Conservation (phyloP, 2,113 vertebrate genomes). For the Tricholaema leucomelas region DNA sequence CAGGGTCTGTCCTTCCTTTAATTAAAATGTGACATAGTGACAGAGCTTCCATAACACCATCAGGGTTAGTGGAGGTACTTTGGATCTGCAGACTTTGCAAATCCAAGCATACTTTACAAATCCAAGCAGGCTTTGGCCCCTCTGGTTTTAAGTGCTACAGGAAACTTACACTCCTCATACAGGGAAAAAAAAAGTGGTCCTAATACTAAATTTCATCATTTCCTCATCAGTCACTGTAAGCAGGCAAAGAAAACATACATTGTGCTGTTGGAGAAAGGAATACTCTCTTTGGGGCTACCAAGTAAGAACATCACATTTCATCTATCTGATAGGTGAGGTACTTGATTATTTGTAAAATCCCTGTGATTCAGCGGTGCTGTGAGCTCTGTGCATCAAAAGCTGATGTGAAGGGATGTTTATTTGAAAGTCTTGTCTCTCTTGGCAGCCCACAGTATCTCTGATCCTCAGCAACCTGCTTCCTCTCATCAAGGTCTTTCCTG, state of each 20-base stretch:
- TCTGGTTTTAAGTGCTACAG: neutral
- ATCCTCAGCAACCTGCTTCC: slow-evolving; percentile 17
- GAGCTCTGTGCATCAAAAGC: slow-evolving; percentile 13
- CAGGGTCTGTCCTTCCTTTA: neutral
- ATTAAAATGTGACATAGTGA: neutral
- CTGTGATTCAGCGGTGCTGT: slow-evolving; percentile 16
- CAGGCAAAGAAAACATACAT: slow-evolving; percentile 30
- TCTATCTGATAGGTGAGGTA: neutral
- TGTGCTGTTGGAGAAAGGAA: neutral
- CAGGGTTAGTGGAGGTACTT: neutral
- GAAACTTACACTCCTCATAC: neutral
- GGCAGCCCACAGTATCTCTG: neutral
- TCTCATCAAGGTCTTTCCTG: slow-evolving; percentile 5
- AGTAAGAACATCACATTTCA: slow-evolving; percentile 22
- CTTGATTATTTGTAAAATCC: slow-evolving; percentile 59
- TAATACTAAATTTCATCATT: slow-evolving; percentile 7
- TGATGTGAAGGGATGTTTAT: slow-evolving; percentile 48
- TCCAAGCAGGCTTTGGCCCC: neutral
- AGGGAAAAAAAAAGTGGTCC: neutral
- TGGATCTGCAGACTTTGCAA: neutral
- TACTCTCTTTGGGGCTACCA: neutral
- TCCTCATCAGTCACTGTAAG: slow-evolving; percentile 30
- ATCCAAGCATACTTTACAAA: neutral
- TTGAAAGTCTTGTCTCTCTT: slow-evolving; percentile 35
- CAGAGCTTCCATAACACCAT: neutral